These are phyloP conservation scores for Cheilinus undulatus DNA, from an alignment of 2,113 vertebrate genomes.

Conservation along the genomic window DNA sequence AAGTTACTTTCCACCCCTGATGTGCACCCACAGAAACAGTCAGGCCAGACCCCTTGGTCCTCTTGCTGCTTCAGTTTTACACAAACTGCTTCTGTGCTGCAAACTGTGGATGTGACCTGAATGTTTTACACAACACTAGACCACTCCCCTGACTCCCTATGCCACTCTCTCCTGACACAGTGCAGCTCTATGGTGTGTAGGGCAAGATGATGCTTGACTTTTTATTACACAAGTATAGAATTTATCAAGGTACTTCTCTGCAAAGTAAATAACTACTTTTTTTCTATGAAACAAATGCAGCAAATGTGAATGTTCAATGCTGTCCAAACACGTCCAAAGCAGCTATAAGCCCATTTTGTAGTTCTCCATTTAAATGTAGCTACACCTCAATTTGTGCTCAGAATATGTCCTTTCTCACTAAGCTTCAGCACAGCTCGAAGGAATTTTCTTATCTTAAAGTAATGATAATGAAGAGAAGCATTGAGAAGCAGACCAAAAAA, in stretches of 20 bases:
- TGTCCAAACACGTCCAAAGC: too few relatives aligned
- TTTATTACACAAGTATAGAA: not conserved
- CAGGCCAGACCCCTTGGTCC: conserved; percentile 32
- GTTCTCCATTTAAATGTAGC: too few relatives aligned
- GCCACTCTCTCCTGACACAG: not conserved
- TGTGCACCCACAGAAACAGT: conserved; percentile 35
- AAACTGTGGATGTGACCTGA: conserved; percentile 43
- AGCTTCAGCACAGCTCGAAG: too few relatives aligned
- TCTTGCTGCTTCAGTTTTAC: conserved; percentile 15
- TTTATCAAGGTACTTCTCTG: not conserved
- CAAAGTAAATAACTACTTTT: too few relatives aligned
- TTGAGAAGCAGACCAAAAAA: not conserved
- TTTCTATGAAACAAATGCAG: too few relatives aligned
- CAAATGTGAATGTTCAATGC: too few relatives aligned
- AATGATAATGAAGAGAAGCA: not conserved
- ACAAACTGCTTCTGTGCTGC: conserved; percentile 17
- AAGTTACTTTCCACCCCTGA: too few relatives aligned
- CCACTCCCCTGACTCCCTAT: conserved; percentile 19
- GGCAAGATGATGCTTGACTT: not conserved
- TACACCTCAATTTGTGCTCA: too few relatives aligned
- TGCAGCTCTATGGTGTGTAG: conserved; percentile 6
- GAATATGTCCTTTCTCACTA: too few relatives aligned
- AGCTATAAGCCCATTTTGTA: too few relatives aligned
- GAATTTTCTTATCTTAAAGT: not conserved
- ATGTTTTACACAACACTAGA: conserved; percentile 29